phyloP scores from a whole-genome alignment of 2,113 vertebrate genomes.

The Odobenus rosmarus region DNA sequence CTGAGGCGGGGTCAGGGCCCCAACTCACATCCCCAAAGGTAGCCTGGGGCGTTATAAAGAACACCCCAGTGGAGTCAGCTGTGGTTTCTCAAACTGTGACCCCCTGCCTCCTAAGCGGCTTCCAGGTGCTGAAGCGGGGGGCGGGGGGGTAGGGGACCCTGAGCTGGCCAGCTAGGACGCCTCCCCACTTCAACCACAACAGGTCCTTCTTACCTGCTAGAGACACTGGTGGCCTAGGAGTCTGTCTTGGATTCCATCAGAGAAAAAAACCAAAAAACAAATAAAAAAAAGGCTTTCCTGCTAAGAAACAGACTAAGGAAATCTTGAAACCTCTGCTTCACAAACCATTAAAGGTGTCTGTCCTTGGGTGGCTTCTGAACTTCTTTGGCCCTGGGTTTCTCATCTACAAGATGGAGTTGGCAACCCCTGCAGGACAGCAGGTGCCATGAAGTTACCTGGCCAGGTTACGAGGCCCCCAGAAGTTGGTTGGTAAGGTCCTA shows the following conservation, averaged over 20 bases:
- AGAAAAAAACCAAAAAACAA: background rate
- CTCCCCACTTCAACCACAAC: background rate
- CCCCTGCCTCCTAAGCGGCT: background rate
- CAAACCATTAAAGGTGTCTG: background rate
- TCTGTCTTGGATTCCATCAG: background rate
- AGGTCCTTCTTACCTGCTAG: background rate
- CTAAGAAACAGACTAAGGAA: constrained; percentile 36
- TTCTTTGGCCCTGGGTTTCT: background rate
- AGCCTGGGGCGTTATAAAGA: background rate
- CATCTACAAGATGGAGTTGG: background rate
- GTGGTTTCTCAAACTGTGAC: background rate
- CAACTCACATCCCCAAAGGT: background rate
- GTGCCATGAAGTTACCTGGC: background rate
- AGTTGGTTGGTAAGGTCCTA: background rate
- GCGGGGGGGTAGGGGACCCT: background rate
- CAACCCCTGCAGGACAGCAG: background rate
- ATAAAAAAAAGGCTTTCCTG: background rate
- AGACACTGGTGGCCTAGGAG: background rate
- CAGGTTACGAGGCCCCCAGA: background rate
- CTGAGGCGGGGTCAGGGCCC: background rate
- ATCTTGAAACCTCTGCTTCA: background rate
- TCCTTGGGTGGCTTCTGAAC: background rate
- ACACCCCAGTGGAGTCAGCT: background rate
- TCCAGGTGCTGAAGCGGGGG: background rate
- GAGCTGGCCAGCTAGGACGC: too few relatives aligned